Base-by-base conservation (phyloP, 2,797 vertebrate genomes). In the Cyclura pinguis region DNA sequence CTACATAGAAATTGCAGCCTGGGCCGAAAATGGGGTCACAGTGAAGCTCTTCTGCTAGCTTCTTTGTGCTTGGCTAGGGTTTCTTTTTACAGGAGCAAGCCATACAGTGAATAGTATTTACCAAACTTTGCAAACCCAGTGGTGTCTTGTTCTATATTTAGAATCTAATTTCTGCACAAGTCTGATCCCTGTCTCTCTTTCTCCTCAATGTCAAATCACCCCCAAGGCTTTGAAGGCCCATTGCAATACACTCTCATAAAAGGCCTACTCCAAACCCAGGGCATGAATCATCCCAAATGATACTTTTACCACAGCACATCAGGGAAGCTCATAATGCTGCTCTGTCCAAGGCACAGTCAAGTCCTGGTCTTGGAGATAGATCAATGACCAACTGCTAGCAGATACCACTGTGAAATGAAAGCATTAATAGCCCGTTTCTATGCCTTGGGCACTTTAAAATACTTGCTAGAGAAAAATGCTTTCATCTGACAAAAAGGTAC, bases 371-470 rank as follows among this genome's bases (percentile, higher is more conserved):
- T 84, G 74, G 84, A 87, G 76, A 62, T 78, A 92, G 82, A 89
- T 55, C 50, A 90, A 24, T 78, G 67, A 90, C 50, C 55, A 84
- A 81, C 14, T 50, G 57, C 0, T 0, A 77, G 52, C n/a, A 84
- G 77, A 72, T 59, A 83, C 88, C 80, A 18, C 91, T 67, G 74
- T 85, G 89, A 93, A 93, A 95, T 89, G 74, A 85, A 94, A 94
- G 55, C 16, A 72, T 50, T 89, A 87, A 92, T 72, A 88, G 82
- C 38, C 84, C 12, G 13, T 90, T 92, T 92, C 93, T 91, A 42
- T 85, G 89, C 47, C 77, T 91, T 0, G 0, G 74, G 86, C 81
- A 57, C 52, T 78, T 38, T 91, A 81, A 92, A 89, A 57, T 86
- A 87, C 50, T 73, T 80, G 84, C 89, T 67, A 88, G 78, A 57